Base-by-base conservation (phyloP, 1,140 invertebrate genomes). In the Brachionus rubens region DNA sequence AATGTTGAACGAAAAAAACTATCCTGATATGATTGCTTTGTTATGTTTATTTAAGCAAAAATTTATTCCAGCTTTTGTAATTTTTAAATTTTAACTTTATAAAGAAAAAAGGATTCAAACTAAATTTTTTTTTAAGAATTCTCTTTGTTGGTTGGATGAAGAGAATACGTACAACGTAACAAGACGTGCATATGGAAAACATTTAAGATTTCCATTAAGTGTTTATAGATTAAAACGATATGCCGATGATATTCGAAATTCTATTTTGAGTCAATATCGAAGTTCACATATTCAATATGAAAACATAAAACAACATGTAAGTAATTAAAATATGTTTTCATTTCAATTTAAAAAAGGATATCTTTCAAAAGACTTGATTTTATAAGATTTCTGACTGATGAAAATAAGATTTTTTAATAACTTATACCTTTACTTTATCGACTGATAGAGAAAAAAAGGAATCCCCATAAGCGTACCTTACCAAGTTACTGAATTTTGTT, bases 31-130 rank as follows among this genome's bases (percentile, higher is more conserved):
- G 68, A 12, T 72, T 12, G 68, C 68, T 24, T 28, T 50, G 10
- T 24, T 72, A 21, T 40, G 68, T 54, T 24, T 48, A 0, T 72
- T 72, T 26, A 72, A 72, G 46, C 28, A 48, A 21, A 72, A 72
- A 72, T 72, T 72, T 41, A 54, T 72, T 21, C 68, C 68, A 19
- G 50, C 46, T 40, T 72, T 72, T 72, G 68, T 72, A 54, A 72
- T 43, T 70, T 47, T 9, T 46, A 1, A 47, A 14, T 19, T 47
- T 1, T n/a, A 24, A 21, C 12, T 12, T 12, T 12, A 41, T 24
- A 4, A 9, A 1, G 1, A 36, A 5, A 19, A 24, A 19, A 19
- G n/a, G 33, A 1, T n/a, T 14, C 28, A 4, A 2, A 28, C n/a
- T 41, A 4, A 7, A n/a, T 21, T 33, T 40, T 41, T 5, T 36